These are phyloP conservation scores for Leuciscus waleckii DNA, from an alignment of 2,797 vertebrate genomes.

Conservation along the genomic window DNA sequence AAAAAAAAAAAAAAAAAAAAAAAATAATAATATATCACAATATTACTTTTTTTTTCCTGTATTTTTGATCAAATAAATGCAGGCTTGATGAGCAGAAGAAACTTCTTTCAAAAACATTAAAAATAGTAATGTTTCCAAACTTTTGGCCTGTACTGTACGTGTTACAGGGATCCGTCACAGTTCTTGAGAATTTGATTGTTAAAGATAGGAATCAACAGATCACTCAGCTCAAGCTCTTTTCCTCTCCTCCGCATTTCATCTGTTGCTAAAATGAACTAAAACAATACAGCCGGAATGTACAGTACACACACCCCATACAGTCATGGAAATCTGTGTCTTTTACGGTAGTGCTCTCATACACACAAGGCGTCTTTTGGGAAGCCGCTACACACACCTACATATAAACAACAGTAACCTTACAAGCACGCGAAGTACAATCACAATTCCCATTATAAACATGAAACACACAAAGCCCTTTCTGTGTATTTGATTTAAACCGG, in stretches of 20 bases:
- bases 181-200: constrained; percentile 12
- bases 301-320: constrained; percentile 35
- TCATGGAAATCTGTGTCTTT: constrained; percentile 40
- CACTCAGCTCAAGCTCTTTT: constrained; percentile 39
- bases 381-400: constrained; percentile 32
- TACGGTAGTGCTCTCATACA: neutral
- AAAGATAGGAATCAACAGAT: constrained; percentile 38
- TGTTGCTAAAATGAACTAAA: constrained; percentile 34
- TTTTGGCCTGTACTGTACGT: neutral
- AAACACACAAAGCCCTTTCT: constrained; percentile 33
- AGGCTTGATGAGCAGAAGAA: too few relatives aligned
- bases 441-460: constrained; percentile 43
- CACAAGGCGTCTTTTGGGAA: constrained; percentile 26
- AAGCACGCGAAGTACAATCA: constrained; percentile 40
- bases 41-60: too few relatives aligned
- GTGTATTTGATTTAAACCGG: constrained; percentile 24
- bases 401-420: constrained; percentile 41
- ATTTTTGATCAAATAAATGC: too few relatives aligned
- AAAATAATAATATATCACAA: too few relatives aligned
- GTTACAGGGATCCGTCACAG: neutral
- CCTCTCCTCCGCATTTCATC: constrained; percentile 26
- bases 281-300: constrained; percentile 49
- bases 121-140: too few relatives aligned
- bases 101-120: too few relatives aligned
- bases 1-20: too few relatives aligned